Conservation (phyloP, 2,113 vertebrate species). For the Scomber colias region DNA sequence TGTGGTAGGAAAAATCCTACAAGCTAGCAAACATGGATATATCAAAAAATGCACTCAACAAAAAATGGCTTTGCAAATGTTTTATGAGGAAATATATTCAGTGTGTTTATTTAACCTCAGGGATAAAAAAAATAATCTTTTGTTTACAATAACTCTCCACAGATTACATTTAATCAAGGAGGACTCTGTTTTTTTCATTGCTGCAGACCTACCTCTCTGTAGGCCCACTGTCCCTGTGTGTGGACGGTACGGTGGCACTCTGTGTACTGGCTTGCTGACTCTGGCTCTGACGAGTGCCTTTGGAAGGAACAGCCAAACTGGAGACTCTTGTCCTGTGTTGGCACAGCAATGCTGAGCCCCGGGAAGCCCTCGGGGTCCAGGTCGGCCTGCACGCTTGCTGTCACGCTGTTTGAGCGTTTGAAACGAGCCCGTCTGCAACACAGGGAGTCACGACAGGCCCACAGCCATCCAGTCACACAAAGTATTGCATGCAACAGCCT, state of each 20-base stretch:
- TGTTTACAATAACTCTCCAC: too few species aligned
- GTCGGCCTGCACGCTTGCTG: slow-evolving; percentile 96
- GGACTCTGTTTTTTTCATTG: not conserved
- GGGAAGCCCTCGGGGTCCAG: slow-evolving; percentile 95
- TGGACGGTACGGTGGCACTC: slow-evolving; percentile 98
- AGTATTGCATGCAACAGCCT: slow-evolving; percentile 29
- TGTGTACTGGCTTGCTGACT: slow-evolving; percentile 91
- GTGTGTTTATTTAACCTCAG: too few species aligned
- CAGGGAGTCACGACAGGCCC: slow-evolving; percentile 35
- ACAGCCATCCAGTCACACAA: slow-evolving; percentile 34
- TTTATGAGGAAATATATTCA: too few species aligned
- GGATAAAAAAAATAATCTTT: too few species aligned
- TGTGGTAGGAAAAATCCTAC: too few species aligned
- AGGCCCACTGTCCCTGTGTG: slow-evolving; percentile 98
- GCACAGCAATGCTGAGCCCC: slow-evolving; percentile 86
- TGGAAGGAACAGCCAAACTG: slow-evolving; percentile 98
- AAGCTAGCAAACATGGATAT: not conserved
- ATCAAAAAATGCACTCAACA: not conserved
- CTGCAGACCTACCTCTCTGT: slow-evolving; percentile 87
- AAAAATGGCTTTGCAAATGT: not conserved
- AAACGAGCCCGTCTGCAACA: slow-evolving; percentile 91
- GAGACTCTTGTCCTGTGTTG: slow-evolving; percentile 95
- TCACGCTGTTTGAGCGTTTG: slow-evolving; percentile 99
- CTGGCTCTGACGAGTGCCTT: slow-evolving; percentile 94
- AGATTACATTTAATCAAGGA: too few species aligned